Evolutionary conservation across 2,888 invertebrate species (phyloP).

Genomic region (Patella depressa): DNA sequence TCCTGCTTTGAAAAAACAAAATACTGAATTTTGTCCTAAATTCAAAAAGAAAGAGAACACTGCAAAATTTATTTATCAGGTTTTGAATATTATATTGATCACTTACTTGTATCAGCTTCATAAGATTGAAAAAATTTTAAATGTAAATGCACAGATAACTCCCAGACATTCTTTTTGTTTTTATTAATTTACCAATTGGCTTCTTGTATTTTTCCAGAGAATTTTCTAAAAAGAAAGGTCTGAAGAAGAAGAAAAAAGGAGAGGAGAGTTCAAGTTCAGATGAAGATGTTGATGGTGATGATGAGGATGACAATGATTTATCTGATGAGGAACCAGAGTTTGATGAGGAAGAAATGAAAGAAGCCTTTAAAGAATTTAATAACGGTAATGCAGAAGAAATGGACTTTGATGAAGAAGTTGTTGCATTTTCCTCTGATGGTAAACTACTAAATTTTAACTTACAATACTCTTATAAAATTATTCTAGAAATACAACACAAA

Average conservation of each 20-base stretch:
- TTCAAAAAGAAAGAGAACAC: too few species aligned
- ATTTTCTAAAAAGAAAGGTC: slow-evolving; percentile 32
- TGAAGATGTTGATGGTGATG: slow-evolving; percentile 58
- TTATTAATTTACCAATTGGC: not conserved
- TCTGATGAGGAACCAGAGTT: slow-evolving; percentile 61
- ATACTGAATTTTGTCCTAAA: too few species aligned
- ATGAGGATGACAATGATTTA: slow-evolving; percentile 48
- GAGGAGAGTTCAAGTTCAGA: slow-evolving; percentile 69
- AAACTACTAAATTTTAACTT: not conserved
- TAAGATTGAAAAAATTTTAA: too few species aligned
- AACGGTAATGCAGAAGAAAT: slow-evolving; percentile 41
- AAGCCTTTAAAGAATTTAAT: slow-evolving; percentile 44
- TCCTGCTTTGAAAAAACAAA: too few species aligned
- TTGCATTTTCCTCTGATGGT: slow-evolving; percentile 52
- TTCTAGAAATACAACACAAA: too few species aligned
- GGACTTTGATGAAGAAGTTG: slow-evolving; percentile 57
- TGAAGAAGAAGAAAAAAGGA: slow-evolving; percentile 55
- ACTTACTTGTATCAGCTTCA: too few species aligned
- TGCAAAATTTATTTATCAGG: too few species aligned
- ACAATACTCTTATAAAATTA: too few species aligned
- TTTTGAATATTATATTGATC: too few species aligned
- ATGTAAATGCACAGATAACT: too few species aligned
- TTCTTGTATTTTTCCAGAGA: slow-evolving; percentile 21
- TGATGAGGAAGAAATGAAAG: slow-evolving; percentile 55
- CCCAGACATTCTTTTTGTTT: not conserved